These are phyloP conservation scores for western clawed frog (Xenopus tropicalis) DNA, from an alignment of 2,113 vertebrate species.

Conservation along the genomic window UCB_Xtro_10.0 CM004445.2:40753001-40753500, in stretches of 20 bases:
- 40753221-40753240: not conserved
- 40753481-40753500: too few relatives aligned
- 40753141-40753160: too few relatives aligned
- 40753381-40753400: slow-evolving; percentile 4
- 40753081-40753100: too few relatives aligned
- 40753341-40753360: too few relatives aligned
- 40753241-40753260: not conserved
- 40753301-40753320: not conserved
- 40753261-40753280: not conserved
- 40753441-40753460: slow-evolving; percentile 29
- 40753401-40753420: slow-evolving; percentile 32
- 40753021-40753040: too few relatives aligned
- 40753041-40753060: too few relatives aligned
- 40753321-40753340: too few relatives aligned
- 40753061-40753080: too few relatives aligned
- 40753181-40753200: not conserved
- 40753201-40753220: not conserved
- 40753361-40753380: slow-evolving; percentile 14
- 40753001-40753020: too few relatives aligned
- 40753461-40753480: slow-evolving; percentile 29
- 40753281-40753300: not conserved
- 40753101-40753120: too few relatives aligned
- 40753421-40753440: slow-evolving; percentile 35
- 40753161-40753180: not conserved
- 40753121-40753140: too few relatives aligned